A percentile compares a stretch with the other conserved stretches of the same genome.
phyloP scores from a whole-genome alignment of 2,888 invertebrate species.

The Napeogenes inachia region DNA sequence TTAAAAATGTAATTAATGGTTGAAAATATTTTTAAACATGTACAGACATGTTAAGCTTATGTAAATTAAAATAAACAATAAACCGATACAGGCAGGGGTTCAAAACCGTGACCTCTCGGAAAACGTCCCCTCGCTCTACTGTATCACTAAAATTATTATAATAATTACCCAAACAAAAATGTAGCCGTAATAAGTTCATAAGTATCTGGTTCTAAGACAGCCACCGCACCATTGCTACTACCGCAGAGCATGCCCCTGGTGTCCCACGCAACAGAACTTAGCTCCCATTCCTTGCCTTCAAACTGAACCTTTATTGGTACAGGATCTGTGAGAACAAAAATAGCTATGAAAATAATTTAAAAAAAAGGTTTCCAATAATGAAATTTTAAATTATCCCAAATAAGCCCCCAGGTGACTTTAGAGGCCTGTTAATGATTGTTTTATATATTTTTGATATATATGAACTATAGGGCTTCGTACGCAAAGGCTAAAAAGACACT shows the following conservation, averaged over 20 bases:
- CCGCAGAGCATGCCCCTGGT: constrained; percentile 75
- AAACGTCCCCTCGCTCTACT: too few species aligned
- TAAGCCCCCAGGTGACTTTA: too few species aligned
- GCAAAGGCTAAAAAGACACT: too few species aligned
- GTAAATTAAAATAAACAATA: too few species aligned
- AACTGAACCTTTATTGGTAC: constrained; percentile 44
- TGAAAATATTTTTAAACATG: too few species aligned
- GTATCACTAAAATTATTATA: neutral
- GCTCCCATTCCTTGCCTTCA: constrained; percentile 50
- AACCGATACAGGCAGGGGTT: too few species aligned
- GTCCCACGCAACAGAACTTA: constrained; percentile 40
- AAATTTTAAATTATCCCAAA: too few species aligned
- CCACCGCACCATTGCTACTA: constrained; percentile 78
- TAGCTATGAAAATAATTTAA: neutral
- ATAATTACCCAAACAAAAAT: constrained; percentile 50
- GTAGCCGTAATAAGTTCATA: constrained; percentile 41
- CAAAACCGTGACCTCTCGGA: too few species aligned
- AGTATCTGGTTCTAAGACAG: constrained; percentile 36
- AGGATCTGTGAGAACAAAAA: constrained; percentile 42
- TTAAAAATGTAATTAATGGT: too few species aligned
- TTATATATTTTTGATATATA: neutral
- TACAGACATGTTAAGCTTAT: too few species aligned
- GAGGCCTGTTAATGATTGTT: too few species aligned
- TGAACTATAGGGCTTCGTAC: too few species aligned
- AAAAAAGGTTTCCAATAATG: neutral